A percentile compares a stretch with the other conserved stretches of the same genome.
These are phyloP conservation scores for Thunnus thynnus DNA, from an alignment of 2,113 vertebrate genomes.

Conservation along the genomic window DNA sequence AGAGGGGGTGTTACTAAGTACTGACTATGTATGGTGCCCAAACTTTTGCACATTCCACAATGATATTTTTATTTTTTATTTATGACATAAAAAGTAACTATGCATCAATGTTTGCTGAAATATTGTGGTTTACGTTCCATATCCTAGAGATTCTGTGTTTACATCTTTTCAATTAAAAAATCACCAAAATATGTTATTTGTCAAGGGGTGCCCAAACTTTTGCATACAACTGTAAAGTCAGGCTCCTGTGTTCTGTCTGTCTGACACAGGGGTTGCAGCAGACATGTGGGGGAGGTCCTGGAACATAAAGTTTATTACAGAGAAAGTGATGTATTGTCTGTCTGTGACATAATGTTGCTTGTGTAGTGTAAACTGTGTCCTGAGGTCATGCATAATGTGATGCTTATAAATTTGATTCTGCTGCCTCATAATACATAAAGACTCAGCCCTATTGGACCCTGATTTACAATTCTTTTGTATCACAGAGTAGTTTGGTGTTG, in stretches of 20 bases:
- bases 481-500: not conserved
- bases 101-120: no score
- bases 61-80: no score
- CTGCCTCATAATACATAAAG: not conserved
- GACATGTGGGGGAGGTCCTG: not conserved
- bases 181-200: no score
- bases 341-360: not conserved
- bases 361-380: not conserved
- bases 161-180: no score
- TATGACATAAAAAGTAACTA: no score
- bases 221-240: not conserved
- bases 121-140: no score
- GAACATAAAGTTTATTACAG: conserved; percentile 17
- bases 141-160: no score
- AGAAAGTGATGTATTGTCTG: not conserved
- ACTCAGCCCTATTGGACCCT: not conserved
- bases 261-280: not conserved
- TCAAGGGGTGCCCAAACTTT: no score
- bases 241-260: not conserved
- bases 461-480: not conserved
- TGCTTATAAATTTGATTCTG: not conserved
- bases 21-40: no score
- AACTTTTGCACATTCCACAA: no score
- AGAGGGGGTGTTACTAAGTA: no score
- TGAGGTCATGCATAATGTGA: not conserved